Conservation (phyloP, 2,888 invertebrate species). For the Colostygia pectinataria region DNA sequence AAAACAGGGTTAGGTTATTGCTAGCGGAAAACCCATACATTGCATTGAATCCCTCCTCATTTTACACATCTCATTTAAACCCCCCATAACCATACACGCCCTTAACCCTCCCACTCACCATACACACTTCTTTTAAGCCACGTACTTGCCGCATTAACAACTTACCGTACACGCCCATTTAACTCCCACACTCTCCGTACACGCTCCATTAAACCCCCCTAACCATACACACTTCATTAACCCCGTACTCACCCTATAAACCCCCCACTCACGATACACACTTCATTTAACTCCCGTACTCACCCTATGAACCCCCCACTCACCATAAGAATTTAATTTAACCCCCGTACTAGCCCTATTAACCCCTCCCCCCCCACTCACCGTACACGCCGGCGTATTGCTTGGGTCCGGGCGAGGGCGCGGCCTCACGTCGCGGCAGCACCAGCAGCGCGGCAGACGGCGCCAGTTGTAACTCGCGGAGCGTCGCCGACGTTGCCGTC, state of each 20-base stretch:
- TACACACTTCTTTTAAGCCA: too few relatives aligned
- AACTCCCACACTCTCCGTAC: too few relatives aligned
- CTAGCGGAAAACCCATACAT: background rate
- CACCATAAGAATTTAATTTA: too few relatives aligned
- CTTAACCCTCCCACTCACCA: background rate
- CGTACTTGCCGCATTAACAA: too few relatives aligned
- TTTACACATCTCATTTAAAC: background rate
- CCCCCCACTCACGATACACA: too few relatives aligned
- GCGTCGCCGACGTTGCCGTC: constrained; percentile 79
- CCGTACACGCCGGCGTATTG: constrained; percentile 13
- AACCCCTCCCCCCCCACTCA: background rate
- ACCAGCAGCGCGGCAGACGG: constrained; percentile 91
- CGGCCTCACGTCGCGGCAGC: constrained; percentile 75
- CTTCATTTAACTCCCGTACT: too few relatives aligned
- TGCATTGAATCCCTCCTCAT: background rate
- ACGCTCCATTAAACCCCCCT: too few relatives aligned
- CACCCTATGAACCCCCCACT: too few relatives aligned
- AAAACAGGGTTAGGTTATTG: too few relatives aligned
- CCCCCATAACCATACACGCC: background rate
- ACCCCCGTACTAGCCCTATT: background rate
- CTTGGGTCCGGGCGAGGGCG: constrained; percentile 7
- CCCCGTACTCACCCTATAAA: too few relatives aligned
- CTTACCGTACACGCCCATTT: too few relatives aligned
- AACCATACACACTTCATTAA: too few relatives aligned
- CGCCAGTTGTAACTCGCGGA: constrained; percentile 86